Conservation (phyloP, 2,888 invertebrate genomes). For the Melieria picta region DNA sequence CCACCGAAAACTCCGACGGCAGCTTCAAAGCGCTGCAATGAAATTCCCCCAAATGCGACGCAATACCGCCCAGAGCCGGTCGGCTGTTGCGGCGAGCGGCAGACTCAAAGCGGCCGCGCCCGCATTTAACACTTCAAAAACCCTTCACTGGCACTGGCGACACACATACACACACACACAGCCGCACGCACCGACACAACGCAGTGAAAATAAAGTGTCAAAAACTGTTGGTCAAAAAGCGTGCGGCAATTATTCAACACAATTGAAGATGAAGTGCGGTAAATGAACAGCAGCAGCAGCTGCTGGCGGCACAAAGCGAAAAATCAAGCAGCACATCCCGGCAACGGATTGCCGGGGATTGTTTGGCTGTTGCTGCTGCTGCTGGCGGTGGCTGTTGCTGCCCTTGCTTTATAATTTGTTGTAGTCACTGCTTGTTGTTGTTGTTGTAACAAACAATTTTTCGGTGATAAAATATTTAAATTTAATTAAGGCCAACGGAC, state of each 20-base stretch:
- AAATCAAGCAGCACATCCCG: slow-evolving; percentile 26
- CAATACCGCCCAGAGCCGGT: background rate
- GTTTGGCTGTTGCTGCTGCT: background rate
- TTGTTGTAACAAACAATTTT: slow-evolving; percentile 58
- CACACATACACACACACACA: too few species aligned
- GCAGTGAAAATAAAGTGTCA: slow-evolving; percentile 55
- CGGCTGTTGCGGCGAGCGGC: background rate
- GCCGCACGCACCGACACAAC: too few species aligned
- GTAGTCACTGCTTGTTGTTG: slow-evolving; percentile 15
- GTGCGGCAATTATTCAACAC: slow-evolving; percentile 65
- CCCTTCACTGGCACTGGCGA: too few species aligned
- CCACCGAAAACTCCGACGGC: background rate
- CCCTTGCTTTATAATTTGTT: slow-evolving; percentile 25
- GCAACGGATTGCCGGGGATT: background rate
- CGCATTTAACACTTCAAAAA: slow-evolving; percentile 21
- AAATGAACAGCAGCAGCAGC: slow-evolving; percentile 43
- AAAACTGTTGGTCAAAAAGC: slow-evolving; percentile 63
- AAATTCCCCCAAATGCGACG: background rate
- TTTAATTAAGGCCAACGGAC: slow-evolving; percentile 66
- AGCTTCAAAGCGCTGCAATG: too few species aligned
- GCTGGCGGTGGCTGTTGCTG: slow-evolving; percentile 11
- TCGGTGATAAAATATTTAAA: slow-evolving; percentile 66
- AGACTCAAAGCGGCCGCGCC: slow-evolving; percentile 14
- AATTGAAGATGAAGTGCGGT: slow-evolving; percentile 65
- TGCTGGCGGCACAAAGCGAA: background rate